Evolutionary conservation across 2,888 invertebrate genomes (phyloP), one percentile per base, ranked within the genome.

Genomic region (Eupithecia vulgata): DNA sequence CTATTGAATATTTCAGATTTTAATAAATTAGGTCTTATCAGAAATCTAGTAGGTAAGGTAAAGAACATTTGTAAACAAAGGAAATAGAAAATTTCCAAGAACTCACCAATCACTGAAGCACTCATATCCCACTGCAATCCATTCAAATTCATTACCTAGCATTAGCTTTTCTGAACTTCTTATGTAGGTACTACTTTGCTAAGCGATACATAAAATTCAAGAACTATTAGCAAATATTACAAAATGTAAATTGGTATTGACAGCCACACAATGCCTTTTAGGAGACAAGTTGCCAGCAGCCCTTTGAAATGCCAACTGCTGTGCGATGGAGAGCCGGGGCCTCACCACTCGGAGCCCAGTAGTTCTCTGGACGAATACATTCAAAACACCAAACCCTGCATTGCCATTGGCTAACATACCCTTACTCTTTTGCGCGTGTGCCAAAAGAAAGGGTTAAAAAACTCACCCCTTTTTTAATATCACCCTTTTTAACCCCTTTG

Each of bases 371-470:
- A 84, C 87, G 79, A 90, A 91, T 90, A 90, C 87, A 89, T 91
- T 90, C 88, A 87, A 90, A 92, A 90, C 82, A 79, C 85, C 79
- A 85, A 88, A 86, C 83, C 81, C 89, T 87, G 87, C 81, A 78
- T 84, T 92, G 85, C 88, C 76, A 94, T 94, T 94, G 94, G 94
- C 86, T 85, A 87, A 85, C 82, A 84, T 85, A 83, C 80, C 88
- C 89, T 85, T 88, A 87, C 89, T 88, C 90, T 84, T 88, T 88
- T 94, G 94, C 93, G 94, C 93, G 87, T 94, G 94, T 94, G 93
- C 93, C 91, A 93, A 94, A 91, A 91, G 82, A 88, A 93, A 93
- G 94, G 94, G 93, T 93, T 92, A 89, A 89, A 90, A 85, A 88
- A 85, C 82, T 84, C 82, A 91, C 91, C 93, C 94, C 89, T 90